Conservation (phyloP, 1,140 invertebrate species). For the Limonius californicus region DNA sequence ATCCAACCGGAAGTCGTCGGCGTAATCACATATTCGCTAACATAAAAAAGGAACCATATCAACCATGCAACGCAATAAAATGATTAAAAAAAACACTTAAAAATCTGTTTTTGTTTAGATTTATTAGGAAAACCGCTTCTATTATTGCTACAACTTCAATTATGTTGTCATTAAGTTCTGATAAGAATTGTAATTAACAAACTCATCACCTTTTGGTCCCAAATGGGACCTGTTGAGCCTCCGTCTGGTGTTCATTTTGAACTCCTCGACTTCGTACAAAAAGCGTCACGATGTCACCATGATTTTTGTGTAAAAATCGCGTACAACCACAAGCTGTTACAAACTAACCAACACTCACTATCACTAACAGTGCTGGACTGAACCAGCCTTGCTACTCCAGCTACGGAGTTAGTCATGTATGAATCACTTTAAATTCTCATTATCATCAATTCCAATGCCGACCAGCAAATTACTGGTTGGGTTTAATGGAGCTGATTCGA, state of each 20-base stretch:
- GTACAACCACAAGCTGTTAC: neutral
- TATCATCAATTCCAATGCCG: conserved; percentile 33
- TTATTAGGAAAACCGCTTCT: too few relatives aligned
- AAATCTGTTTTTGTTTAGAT: too few relatives aligned
- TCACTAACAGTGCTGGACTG: neutral
- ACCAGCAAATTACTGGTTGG: neutral
- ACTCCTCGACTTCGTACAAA: too few relatives aligned
- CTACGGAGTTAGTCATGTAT: conserved; percentile 36
- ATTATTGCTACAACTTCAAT: too few relatives aligned
- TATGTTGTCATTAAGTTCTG: too few relatives aligned
- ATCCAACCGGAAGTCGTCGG: too few relatives aligned
- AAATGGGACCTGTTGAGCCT: neutral
- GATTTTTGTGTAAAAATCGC: neutral
- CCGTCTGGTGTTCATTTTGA: neutral
- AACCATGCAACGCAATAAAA: too few relatives aligned
- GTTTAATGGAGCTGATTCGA: neutral
- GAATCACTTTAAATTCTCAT: conserved; percentile 38
- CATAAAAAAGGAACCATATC: too few relatives aligned
- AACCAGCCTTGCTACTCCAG: neutral
- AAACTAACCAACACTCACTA: neutral
- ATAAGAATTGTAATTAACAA: too few relatives aligned
- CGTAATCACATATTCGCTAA: too few relatives aligned
- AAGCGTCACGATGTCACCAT: neutral
- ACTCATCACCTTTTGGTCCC: neutral
- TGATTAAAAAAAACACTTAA: too few relatives aligned